Percentiles rank a stretch among this genome's conserved stretches.
These are phyloP conservation scores for Noctilio leporinus DNA, from an alignment of 2,113 vertebrate species.

Conservation along the genomic window DNA sequence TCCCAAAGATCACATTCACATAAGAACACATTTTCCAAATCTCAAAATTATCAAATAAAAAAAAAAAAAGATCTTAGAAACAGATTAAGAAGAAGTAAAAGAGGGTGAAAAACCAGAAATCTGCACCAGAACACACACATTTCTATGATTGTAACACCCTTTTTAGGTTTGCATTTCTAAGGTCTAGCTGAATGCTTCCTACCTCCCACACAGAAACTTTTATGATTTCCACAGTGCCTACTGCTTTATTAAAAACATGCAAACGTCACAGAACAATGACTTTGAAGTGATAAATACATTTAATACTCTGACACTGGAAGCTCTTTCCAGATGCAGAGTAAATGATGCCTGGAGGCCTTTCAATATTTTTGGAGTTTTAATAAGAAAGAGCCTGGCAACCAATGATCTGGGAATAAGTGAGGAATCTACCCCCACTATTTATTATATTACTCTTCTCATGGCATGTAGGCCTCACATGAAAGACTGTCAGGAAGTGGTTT, in stretches of 20 bases:
- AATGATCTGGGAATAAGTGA: neutral
- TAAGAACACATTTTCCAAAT: neutral
- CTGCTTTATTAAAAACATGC: constrained; percentile 38
- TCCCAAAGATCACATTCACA: neutral
- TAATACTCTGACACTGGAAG: constrained; percentile 45
- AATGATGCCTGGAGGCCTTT: constrained; percentile 48
- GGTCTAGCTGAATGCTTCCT: neutral
- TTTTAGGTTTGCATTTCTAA: neutral
- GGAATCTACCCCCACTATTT: neutral
- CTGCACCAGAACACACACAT: neutral
- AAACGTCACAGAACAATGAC: neutral
- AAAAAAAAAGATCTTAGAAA: neutral
- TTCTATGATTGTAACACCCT: neutral
- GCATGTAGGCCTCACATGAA: neutral
- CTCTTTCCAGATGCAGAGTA: constrained; percentile 35
- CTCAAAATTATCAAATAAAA: neutral
- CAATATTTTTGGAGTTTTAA: constrained; percentile 54
- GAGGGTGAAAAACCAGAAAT: neutral
- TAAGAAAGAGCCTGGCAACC: constrained; percentile 28
- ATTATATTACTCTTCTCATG: neutral
- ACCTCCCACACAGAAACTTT: neutral
- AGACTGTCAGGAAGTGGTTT: neutral
- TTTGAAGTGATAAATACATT: constrained; percentile 45
- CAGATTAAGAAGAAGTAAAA: neutral
- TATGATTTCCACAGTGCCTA: neutral